Conservation (phyloP, 2,797 vertebrate genomes). For the Sitta carolinensis region DNA sequence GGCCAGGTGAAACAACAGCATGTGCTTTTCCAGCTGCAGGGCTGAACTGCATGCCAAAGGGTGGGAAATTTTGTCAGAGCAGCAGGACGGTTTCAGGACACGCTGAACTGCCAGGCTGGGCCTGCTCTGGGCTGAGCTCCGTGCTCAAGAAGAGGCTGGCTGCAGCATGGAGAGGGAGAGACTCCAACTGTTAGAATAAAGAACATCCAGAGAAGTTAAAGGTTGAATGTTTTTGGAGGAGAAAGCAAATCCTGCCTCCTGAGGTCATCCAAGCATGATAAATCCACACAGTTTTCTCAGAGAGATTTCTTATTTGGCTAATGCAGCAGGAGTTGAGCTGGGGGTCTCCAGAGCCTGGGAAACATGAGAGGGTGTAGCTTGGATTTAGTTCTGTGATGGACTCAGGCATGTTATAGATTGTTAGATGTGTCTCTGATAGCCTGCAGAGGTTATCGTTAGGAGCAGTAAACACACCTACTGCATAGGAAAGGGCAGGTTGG, state of each 20-base stretch:
- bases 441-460: not conserved
- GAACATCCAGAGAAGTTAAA: constrained; percentile 16
- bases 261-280: constrained; percentile 17
- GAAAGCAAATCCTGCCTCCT: constrained; percentile 17
- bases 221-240: constrained; percentile 11
- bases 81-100: not conserved
- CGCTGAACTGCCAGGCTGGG: not conserved
- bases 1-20: not conserved
- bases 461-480: not conserved
- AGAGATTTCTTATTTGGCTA: not conserved
- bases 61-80: not conserved
- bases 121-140: not conserved
- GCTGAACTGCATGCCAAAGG: not conserved
- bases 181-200: not conserved
- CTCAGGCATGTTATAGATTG: not conserved
- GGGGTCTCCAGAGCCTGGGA: not conserved
- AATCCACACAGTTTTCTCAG: not conserved
- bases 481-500: not conserved
- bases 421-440: not conserved
- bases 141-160: not conserved
- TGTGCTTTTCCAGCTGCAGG: constrained; percentile 8
- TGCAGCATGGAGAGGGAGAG: not conserved
- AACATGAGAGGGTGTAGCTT: not conserved
- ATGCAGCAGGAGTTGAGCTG: not conserved
- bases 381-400: not conserved